phyloP scores from a whole-genome alignment of 2,797 vertebrate genomes.

The Sciurus vulgaris region DNA sequence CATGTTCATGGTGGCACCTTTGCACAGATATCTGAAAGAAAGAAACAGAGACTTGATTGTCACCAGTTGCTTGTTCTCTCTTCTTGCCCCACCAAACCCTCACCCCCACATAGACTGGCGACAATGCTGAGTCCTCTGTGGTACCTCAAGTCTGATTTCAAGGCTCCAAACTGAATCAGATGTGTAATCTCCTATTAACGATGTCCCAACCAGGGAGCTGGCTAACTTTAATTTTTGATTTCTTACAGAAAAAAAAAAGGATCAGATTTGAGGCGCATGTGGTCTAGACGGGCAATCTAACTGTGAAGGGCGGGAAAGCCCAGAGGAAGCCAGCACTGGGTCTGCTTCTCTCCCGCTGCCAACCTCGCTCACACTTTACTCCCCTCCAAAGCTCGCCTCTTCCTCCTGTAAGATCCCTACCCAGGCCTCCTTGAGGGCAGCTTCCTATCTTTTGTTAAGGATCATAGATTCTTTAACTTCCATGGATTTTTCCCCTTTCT shows the following conservation, averaged over 20 bases:
- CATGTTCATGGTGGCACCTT: neutral
- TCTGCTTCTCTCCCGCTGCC: neutral
- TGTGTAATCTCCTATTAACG: neutral
- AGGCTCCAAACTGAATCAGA: neutral
- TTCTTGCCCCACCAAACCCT: no score
- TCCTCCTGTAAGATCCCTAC: neutral
- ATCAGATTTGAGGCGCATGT: neutral
- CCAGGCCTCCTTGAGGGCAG: neutral
- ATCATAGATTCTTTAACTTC: slow-evolving; percentile 42
- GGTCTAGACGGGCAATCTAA: neutral
- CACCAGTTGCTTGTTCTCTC: neutral
- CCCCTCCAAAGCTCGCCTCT: neutral
- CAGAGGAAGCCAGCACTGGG: neutral
- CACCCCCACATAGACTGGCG: neutral
- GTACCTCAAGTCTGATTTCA: neutral
- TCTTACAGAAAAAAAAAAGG: neutral
- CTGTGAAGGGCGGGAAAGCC: neutral
- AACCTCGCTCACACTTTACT: neutral
- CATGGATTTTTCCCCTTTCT: neutral
- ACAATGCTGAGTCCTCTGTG: neutral
- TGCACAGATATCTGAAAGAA: neutral
- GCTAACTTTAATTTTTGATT: slow-evolving; percentile 22
- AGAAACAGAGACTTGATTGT: neutral
- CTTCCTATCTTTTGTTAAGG: neutral
- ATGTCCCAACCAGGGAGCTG: neutral